These are phyloP conservation scores for Ciconia nigra DNA, from an alignment of 2,797 vertebrate genomes.

Conservation along the genomic window DNA sequence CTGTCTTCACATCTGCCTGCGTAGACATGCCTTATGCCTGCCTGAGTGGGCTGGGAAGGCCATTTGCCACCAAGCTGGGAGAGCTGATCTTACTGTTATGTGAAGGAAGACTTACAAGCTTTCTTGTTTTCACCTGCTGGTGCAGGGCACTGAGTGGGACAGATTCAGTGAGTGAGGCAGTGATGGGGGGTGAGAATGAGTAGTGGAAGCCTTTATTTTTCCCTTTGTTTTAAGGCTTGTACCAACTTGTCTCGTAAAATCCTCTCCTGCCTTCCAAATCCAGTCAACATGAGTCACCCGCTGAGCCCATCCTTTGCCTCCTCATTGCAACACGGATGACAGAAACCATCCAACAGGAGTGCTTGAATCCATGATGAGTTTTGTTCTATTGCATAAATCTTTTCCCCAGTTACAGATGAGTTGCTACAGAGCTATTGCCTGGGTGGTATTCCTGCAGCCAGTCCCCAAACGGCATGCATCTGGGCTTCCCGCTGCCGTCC, in stretches of 20 bases:
- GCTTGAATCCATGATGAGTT: slow-evolving; percentile 53
- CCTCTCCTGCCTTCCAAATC: slow-evolving; percentile 67
- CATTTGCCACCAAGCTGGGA: neutral
- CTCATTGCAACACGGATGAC: slow-evolving; percentile 74
- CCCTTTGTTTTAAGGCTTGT: slow-evolving; percentile 63
- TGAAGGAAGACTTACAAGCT: neutral
- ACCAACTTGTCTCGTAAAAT: slow-evolving; percentile 63
- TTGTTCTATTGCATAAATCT: slow-evolving; percentile 65
- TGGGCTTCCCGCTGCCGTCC: neutral
- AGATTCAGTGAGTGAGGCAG: neutral
- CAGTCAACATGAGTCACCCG: slow-evolving; percentile 74
- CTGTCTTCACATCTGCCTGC: neutral
- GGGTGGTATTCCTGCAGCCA: neutral
- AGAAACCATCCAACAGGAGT: slow-evolving; percentile 69
- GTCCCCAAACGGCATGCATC: neutral
- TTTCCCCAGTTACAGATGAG: neutral
- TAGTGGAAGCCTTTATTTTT: slow-evolving; percentile 33
- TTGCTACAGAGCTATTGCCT: neutral
- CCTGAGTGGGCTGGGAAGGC: neutral
- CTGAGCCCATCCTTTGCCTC: slow-evolving; percentile 67
- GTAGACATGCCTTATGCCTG: neutral
- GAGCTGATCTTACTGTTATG: neutral
- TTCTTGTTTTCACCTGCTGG: neutral
- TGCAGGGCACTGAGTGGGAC: neutral
- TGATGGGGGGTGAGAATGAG: slow-evolving; percentile 23